These are phyloP conservation scores for Cataglyphis albicans DNA, from an alignment of 2,888 invertebrate genomes.

Conservation along the genomic window DNA sequence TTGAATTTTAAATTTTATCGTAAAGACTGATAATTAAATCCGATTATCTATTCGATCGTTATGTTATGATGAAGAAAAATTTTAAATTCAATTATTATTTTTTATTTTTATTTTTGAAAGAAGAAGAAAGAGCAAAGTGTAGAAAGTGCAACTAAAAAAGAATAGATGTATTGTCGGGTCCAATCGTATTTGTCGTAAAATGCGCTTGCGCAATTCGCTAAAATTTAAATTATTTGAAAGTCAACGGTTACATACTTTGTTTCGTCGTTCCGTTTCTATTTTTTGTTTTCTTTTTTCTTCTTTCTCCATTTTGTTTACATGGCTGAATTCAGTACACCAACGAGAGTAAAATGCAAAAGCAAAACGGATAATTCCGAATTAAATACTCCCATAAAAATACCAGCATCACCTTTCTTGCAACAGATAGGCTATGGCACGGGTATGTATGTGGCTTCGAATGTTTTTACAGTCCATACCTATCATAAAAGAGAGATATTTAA, in stretches of 20 bases:
- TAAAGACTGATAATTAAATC: background rate
- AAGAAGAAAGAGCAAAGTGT: background rate
- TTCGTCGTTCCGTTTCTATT: background rate
- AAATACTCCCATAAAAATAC: slow-evolving; percentile 87
- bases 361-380: slow-evolving; percentile 76
- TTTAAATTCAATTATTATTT: background rate
- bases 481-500: background rate
- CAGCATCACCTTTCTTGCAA: slow-evolving; percentile 91
- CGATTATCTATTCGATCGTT: background rate
- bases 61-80: too few species aligned
- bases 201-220: background rate
- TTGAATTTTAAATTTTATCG: background rate
- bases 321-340: slow-evolving; percentile 82
- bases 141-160: background rate
- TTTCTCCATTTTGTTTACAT: slow-evolving; percentile 65
- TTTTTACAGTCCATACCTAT: background rate
- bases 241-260: background rate
- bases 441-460: slow-evolving; percentile 79
- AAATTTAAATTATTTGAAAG: slow-evolving; percentile 25
- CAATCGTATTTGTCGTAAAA: background rate
- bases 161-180: background rate
- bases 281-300: background rate
- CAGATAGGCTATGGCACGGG: slow-evolving; percentile 93
- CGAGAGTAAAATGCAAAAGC: slow-evolving; percentile 70
- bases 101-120: background rate